Base-by-base conservation (phyloP, 2,888 invertebrate genomes). In the Drosophila fungiperda region DNA sequence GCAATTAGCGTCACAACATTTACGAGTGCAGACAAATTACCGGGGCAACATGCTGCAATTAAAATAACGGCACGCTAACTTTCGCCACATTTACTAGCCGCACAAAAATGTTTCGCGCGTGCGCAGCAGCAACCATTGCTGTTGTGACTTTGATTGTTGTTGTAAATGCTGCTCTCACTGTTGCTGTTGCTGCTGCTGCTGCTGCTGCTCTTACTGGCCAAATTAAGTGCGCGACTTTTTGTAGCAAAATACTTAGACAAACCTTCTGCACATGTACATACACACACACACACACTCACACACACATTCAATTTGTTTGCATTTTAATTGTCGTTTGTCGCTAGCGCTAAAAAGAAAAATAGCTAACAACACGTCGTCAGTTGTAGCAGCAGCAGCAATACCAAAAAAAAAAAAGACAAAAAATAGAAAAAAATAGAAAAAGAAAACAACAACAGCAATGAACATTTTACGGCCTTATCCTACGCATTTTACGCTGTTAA, bases 1-100 rank as follows among this genome's bases (percentile, higher is more conserved):
- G 74, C 80, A 84, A 84, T 84, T 84, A 84, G 84, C 80, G 84
- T 78, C 80, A 85, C 85, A 84, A 78, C 84, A 87, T 85, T 85
- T 87, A 87, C 85, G 83, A 85, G 87, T 83, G 83, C 84, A 87
- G 85, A 85, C 85, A 85, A 85, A 85, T 85, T 85, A 87, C 85
- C 81, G 71, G 62, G 85, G 87, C 87, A 85, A 87, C 85, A 87
- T 85, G 87, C 85, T 87, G 87, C 85, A 85, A 85, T 85, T 85
- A 85, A 85, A 85, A 85, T 85, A 85, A 85, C 85, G 85, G 85
- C 87, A 83, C 85, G 85, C 85, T 81, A 85, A 85, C 85, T 85
- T 85, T 85, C 85, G 83, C 85, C 85, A 74, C 83, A 80, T 78
- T 81, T 76, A 54, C 73, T 71, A 72, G 71, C 66, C 69, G 73